A percentile compares a stretch with the other conserved stretches of the same genome.
These are phyloP conservation scores for Drosophila putrida DNA, from an alignment of 2,888 invertebrate species.

Conservation along the genomic window DNA sequence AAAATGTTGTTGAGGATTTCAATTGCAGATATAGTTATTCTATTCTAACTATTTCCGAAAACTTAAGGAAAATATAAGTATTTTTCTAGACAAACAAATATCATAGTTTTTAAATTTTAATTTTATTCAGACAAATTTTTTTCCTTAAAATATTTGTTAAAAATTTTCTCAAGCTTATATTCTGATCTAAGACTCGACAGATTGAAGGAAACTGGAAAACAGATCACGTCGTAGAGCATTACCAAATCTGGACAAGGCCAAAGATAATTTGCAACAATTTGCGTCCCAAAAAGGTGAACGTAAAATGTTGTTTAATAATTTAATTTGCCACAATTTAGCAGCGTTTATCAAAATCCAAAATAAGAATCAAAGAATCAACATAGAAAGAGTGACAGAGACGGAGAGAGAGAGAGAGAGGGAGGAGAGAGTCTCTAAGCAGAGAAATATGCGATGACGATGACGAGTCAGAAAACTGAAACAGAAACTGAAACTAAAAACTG, in stretches of 20 bases:
- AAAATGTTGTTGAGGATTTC: too few relatives aligned
- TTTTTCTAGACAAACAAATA: too few relatives aligned
- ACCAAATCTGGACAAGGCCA: slow-evolving; percentile 80
- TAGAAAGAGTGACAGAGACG: slow-evolving; percentile 17
- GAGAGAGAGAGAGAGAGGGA: slow-evolving; percentile 1
- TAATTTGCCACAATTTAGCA: slow-evolving; percentile 85
- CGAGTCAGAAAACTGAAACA: slow-evolving; percentile 49
- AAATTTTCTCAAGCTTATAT: not conserved
- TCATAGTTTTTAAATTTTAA: too few relatives aligned
- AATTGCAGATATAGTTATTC: too few relatives aligned
- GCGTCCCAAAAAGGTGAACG: slow-evolving; percentile 64
- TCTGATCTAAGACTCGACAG: too few relatives aligned
- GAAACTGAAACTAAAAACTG: slow-evolving; percentile 38
- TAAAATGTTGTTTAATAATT: slow-evolving; percentile 83
- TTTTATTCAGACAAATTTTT: too few relatives aligned
- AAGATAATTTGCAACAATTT: slow-evolving; percentile 81
- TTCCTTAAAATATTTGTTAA: not conserved
- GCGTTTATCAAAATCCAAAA: slow-evolving; percentile 80
- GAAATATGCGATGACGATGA: slow-evolving; percentile 42
- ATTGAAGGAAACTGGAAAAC: slow-evolving; percentile 14
- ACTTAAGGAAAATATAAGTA: too few relatives aligned
- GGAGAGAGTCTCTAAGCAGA: slow-evolving; percentile 18
- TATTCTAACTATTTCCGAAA: too few relatives aligned
- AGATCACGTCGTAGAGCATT: slow-evolving; percentile 31
- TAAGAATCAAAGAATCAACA: slow-evolving; percentile 38